These are phyloP conservation scores for Liodrosophila aerea DNA, from an alignment of 2,888 invertebrate species.

Conservation along the genomic window DNA sequence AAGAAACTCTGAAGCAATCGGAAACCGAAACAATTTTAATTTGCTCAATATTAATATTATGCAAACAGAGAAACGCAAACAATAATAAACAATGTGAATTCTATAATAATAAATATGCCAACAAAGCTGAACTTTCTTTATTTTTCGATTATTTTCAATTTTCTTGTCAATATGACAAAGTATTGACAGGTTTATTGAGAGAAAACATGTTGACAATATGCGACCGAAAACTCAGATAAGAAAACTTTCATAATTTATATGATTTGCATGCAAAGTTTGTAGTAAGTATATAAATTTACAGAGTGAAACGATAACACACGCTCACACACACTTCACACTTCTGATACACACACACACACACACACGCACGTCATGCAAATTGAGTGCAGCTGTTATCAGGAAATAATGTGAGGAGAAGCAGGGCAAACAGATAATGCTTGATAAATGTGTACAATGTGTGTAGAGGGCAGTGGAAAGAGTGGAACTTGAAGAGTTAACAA, in stretches of 20 bases:
- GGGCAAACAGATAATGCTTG: constrained; percentile 69
- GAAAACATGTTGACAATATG: constrained; percentile 56
- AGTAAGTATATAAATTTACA: constrained; percentile 56
- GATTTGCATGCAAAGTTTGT: constrained; percentile 48
- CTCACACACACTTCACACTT: constrained; percentile 11
- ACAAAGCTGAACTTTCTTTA: constrained; percentile 19
- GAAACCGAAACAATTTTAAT: no score
- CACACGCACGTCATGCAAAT: constrained; percentile 60
- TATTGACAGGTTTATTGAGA: constrained; percentile 56
- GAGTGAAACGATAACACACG: constrained; percentile 21
- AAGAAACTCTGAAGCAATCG: no score
- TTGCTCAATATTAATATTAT: no score
- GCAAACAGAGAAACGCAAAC: neutral
- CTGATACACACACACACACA: constrained; percentile 7
- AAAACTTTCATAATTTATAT: constrained; percentile 73
- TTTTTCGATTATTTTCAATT: constrained; percentile 50
- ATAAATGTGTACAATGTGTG: constrained; percentile 64
- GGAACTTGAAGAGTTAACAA: constrained; percentile 52
- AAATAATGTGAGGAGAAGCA: constrained; percentile 38
- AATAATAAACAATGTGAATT: constrained; percentile 2
- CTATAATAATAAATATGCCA: no score
- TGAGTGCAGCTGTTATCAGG: constrained; percentile 70
- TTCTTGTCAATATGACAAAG: constrained; percentile 52
- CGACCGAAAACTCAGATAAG: constrained; percentile 56
- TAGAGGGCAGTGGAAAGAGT: constrained; percentile 25